phyloP scores from a whole-genome alignment of 2,113 vertebrate species.

The Danio rerio region DNA sequence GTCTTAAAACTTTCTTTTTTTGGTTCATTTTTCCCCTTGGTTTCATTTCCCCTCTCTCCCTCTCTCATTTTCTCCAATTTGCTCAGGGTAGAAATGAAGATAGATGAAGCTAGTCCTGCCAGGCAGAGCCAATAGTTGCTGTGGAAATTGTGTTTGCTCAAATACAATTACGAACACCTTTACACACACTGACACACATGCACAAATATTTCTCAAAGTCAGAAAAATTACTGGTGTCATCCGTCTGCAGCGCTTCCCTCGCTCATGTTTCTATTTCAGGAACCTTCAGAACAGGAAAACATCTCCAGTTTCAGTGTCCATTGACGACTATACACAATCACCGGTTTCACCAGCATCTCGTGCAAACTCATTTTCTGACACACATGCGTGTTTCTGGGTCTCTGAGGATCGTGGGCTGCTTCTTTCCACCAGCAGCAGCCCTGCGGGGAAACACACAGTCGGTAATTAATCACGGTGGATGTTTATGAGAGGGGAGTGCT shows the following conservation, averaged over 20 bases:
- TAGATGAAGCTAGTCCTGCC: slow-evolving; percentile 23
- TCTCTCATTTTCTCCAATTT: background rate
- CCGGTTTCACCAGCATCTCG: background rate
- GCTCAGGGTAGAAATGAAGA: slow-evolving; percentile 27
- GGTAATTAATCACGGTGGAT: slow-evolving; percentile 73
- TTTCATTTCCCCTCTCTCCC: background rate
- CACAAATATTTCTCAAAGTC: slow-evolving; percentile 28
- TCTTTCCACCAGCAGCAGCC: background rate
- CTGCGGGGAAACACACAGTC: slow-evolving; percentile 23
- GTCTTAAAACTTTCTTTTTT: too few relatives aligned
- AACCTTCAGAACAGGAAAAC: background rate
- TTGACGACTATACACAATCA: background rate
- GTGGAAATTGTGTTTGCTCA: slow-evolving; percentile 28
- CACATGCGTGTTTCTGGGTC: background rate
- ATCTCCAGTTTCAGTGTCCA: background rate
- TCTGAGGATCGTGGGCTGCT: slow-evolving; percentile 62
- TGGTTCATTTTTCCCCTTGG: background rate
- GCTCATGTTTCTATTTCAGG: background rate
- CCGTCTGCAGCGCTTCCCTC: background rate
- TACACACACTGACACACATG: slow-evolving; percentile 10
- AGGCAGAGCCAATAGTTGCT: slow-evolving; percentile 22
- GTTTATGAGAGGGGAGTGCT: slow-evolving; percentile 61
- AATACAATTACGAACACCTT: slow-evolving; percentile 30
- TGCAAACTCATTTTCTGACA: background rate
- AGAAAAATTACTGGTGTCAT: slow-evolving; percentile 1